These are phyloP conservation scores for Eretmochelys imbricata DNA, from an alignment of 2,113 vertebrate genomes.

Conservation along the genomic window DNA sequence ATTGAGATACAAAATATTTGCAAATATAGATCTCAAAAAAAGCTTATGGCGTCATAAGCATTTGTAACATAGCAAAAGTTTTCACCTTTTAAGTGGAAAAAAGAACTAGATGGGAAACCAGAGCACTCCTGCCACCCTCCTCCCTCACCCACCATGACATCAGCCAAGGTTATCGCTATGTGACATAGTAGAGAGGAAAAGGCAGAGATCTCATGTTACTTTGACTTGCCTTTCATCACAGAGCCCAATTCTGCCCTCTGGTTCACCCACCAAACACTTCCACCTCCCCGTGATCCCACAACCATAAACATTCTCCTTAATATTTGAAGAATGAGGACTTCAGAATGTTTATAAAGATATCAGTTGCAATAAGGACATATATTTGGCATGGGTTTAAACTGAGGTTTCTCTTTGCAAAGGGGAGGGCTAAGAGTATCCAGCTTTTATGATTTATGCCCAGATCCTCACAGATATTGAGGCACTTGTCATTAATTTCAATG, in stretches of 20 bases:
- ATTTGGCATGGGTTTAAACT: neutral
- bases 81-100: neutral
- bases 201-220: neutral
- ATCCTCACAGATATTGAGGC: neutral
- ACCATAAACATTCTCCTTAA: neutral
- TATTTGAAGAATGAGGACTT: neutral
- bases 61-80: neutral
- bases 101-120: neutral
- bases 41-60: neutral
- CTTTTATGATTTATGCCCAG: neutral
- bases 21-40: neutral
- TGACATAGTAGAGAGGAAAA: neutral
- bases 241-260: neutral
- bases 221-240: neutral
- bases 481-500: neutral
- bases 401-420: neutral
- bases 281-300: neutral
- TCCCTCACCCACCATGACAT: neutral
- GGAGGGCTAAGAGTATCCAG: neutral
- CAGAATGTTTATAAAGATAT: neutral
- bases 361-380: rapidly evolving
- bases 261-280: neutral
- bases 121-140: neutral
- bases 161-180: neutral
- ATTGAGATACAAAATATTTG: neutral